Percentiles rank a stretch among this genome's conserved stretches.
Conservation (phyloP, 2,113 vertebrate genomes). For the Trinectes maculatus region DNA sequence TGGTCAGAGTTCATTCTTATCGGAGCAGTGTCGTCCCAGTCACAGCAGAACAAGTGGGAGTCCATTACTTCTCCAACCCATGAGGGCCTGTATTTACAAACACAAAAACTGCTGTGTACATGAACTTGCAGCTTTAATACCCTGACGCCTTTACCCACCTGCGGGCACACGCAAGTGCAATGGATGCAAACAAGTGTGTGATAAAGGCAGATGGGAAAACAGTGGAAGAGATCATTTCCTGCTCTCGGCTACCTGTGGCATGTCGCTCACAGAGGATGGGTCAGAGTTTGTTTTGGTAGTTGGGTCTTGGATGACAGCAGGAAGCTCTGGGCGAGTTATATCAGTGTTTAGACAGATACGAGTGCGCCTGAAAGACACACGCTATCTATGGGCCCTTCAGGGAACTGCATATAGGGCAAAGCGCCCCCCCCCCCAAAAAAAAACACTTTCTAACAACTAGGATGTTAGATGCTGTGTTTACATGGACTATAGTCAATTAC, state of each 20-base stretch:
- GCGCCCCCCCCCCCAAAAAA: constrained; percentile 1
- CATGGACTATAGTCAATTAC: background rate
- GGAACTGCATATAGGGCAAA: constrained; percentile 1
- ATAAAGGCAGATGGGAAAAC: background rate
- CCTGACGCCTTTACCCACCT: background rate
- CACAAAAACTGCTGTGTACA: background rate
- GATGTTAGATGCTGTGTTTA: background rate
- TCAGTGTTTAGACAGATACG: constrained; percentile 83
- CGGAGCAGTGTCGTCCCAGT: constrained; percentile 44
- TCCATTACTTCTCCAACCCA: background rate
- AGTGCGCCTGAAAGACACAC: constrained; percentile 49
- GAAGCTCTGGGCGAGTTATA: constrained; percentile 72
- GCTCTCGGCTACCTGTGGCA: constrained; percentile 57
- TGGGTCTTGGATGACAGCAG: constrained; percentile 63
- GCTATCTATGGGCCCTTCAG: constrained; percentile 27
- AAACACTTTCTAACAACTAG: background rate
- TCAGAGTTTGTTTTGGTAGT: constrained; percentile 77
- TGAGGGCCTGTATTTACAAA: background rate
- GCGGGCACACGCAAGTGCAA: background rate
- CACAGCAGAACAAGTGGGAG: constrained; percentile 25
- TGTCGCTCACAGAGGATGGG: constrained; percentile 71
- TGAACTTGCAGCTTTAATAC: background rate
- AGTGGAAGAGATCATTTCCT: constrained; percentile 62
- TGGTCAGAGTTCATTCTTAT: constrained; percentile 66
- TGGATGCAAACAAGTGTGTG: background rate